phyloP scores from a whole-genome alignment of 2,888 invertebrate species.

The Scaptomyza parva region DNA sequence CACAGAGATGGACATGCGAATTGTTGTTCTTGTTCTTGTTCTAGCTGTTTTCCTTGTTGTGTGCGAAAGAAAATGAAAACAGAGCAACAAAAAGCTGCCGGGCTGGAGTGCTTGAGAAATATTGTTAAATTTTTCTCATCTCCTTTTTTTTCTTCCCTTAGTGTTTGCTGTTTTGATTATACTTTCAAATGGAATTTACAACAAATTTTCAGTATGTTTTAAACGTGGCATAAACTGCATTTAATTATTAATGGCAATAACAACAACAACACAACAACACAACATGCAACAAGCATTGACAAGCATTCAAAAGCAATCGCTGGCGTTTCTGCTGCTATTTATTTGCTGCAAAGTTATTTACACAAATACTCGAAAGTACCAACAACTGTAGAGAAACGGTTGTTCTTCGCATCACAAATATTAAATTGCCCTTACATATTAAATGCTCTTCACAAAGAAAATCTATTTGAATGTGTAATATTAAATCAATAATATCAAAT shows the following conservation, averaged over 20 bases:
- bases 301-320: conserved; percentile 36
- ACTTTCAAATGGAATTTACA: conserved; percentile 74
- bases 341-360: conserved; percentile 11
- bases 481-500: neutral
- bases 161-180: conserved; percentile 66
- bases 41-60: neutral
- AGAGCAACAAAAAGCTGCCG: conserved; percentile 9
- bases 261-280: conserved; percentile 16
- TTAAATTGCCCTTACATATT: neutral
- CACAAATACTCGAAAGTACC: neutral
- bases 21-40: neutral
- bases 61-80: conserved; percentile 18
- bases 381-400: neutral
- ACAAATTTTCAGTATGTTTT: conserved; percentile 47
- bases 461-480: neutral
- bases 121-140: conserved; percentile 50
- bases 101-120: conserved; percentile 54
- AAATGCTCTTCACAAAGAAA: too few relatives aligned
- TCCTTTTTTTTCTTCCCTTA: conserved; percentile 4
- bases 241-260: conserved; percentile 67
- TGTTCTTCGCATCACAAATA: neutral
- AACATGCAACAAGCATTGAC: conserved; percentile 24
- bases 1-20: conserved; percentile 5
- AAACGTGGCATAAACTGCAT: conserved; percentile 68
- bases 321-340: conserved; percentile 9